A percentile compares a stretch with the other conserved stretches of the same genome.
Evolutionary conservation across 2,113 vertebrate species (phyloP).

Genomic region (Turnix velox): DNA sequence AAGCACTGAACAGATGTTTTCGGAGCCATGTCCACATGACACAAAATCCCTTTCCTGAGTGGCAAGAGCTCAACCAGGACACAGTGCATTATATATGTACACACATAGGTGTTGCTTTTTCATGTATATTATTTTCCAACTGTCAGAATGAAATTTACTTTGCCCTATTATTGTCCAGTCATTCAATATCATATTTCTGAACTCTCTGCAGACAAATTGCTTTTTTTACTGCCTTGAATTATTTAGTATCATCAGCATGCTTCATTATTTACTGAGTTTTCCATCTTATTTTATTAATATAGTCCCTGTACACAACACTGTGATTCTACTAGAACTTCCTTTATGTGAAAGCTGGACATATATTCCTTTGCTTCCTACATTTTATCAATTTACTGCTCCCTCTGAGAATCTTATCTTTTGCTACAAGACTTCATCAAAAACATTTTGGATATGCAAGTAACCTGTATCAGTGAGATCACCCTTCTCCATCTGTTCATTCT

Average conservation of each 20-base stretch:
- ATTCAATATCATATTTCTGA: not conserved
- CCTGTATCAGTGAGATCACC: not conserved
- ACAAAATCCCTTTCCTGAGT: not conserved
- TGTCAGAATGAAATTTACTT: not conserved
- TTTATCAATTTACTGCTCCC: not conserved
- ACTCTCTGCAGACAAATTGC: not conserved
- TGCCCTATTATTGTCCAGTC: not conserved
- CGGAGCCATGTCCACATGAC: not conserved
- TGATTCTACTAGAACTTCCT: not conserved
- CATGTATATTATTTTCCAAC: not conserved
- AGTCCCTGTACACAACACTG: not conserved
- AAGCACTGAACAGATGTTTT: not conserved
- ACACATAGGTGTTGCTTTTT: not conserved
- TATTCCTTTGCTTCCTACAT: not conserved
- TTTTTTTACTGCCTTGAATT: constrained; percentile 26
- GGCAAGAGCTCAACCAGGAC: not conserved
- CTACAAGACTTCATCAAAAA: not conserved
- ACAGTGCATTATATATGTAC: too few species aligned
- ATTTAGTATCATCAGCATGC: not conserved
- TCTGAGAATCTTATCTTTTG: not conserved
- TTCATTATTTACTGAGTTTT: constrained; percentile 14
- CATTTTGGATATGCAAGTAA: not conserved
- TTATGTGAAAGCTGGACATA: not conserved
- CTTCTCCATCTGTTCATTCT: not conserved
- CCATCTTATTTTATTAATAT: not conserved